Percentiles rank a stretch among this genome's conserved stretches.
phyloP scores from a whole-genome alignment of 2,797 vertebrate genomes.

The Melanotaenia maccullochi region DNA sequence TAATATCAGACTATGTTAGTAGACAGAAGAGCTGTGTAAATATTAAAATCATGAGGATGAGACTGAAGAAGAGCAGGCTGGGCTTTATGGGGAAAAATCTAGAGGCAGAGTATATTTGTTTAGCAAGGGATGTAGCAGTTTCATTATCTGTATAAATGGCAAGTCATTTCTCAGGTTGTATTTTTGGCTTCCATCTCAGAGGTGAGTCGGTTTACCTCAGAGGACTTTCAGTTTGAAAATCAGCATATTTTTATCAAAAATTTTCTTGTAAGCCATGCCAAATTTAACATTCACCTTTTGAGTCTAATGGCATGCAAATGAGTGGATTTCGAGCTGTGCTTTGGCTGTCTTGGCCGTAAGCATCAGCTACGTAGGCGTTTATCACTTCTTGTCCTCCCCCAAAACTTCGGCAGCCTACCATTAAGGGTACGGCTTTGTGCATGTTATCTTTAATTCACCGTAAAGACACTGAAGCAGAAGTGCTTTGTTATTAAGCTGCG shows the following conservation, averaged over 20 bases:
- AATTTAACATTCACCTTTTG: conserved; percentile 56
- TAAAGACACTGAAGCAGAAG: conserved; percentile 19
- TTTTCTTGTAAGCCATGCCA: conserved; percentile 37
- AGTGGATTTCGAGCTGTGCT: conserved; percentile 27
- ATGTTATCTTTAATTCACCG: conserved; percentile 17
- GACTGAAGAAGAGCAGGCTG: conserved; percentile 15
- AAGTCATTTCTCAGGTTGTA: conserved; percentile 16
- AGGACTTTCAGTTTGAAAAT: conserved; percentile 34
- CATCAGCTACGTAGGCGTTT: conserved; percentile 28
- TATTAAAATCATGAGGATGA: conserved; percentile 25
- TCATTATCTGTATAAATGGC: conserved; percentile 38
- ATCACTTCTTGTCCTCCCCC: conserved; percentile 19
- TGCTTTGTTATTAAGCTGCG: conserved; percentile 26
- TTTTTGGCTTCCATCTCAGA: conserved; percentile 36
- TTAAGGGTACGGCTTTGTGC: neutral
- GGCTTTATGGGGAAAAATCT: conserved; percentile 2
- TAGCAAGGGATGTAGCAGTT: conserved; percentile 26
- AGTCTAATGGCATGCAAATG: conserved; percentile 64
- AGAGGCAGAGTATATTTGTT: conserved; percentile 16
- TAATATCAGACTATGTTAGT: conserved; percentile 6
- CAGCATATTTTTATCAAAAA: conserved; percentile 41
- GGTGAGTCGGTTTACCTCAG: conserved; percentile 45
- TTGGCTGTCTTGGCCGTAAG: conserved; percentile 28
- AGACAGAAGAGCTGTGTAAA: conserved; percentile 23
- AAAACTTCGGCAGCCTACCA: conserved; percentile 13